Conservation (phyloP, 2,797 vertebrate species). For the Lepus townsendii region DNA sequence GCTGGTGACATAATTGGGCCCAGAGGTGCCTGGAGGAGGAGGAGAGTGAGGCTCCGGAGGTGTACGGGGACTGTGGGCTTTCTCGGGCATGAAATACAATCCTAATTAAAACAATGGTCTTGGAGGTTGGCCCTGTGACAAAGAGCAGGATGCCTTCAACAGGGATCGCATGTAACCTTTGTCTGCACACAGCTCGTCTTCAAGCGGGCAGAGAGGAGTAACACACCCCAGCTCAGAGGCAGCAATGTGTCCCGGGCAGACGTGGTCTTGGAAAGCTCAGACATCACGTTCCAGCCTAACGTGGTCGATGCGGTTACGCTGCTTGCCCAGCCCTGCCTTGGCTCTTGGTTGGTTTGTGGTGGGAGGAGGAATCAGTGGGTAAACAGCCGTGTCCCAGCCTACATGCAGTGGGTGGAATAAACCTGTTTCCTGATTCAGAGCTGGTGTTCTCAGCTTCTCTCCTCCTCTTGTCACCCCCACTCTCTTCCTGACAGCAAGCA, state of each 20-base stretch:
- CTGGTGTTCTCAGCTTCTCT: background rate
- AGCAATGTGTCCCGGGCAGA: background rate
- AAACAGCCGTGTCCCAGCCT: accelerated
- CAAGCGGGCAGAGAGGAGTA: slow-evolving; percentile 41
- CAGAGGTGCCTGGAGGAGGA: slow-evolving; percentile 79
- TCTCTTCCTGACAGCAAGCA: background rate
- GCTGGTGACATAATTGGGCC: slow-evolving; percentile 75
- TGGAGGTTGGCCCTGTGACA: slow-evolving; percentile 53
- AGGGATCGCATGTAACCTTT: background rate
- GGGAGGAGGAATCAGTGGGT: accelerated
- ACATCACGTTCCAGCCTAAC: slow-evolving; percentile 42
- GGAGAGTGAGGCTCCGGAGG: slow-evolving; percentile 51
- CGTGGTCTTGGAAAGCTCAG: slow-evolving; percentile 20
- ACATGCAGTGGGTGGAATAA: accelerated
- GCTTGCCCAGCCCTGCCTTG: background rate
- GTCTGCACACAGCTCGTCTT: slow-evolving; percentile 53
- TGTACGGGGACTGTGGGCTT: slow-evolving; percentile 47
- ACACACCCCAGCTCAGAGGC: slow-evolving; percentile 32
- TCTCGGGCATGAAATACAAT: slow-evolving; percentile 68
- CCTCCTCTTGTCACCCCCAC: background rate
- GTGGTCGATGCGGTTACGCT: background rate
- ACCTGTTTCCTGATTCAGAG: background rate
- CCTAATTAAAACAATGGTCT: slow-evolving; percentile 15
- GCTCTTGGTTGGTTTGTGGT: too few relatives aligned
- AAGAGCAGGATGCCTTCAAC: slow-evolving; percentile 43